Conservation (phyloP, 2,888 invertebrate species). For the Tortrix viridana region DNA sequence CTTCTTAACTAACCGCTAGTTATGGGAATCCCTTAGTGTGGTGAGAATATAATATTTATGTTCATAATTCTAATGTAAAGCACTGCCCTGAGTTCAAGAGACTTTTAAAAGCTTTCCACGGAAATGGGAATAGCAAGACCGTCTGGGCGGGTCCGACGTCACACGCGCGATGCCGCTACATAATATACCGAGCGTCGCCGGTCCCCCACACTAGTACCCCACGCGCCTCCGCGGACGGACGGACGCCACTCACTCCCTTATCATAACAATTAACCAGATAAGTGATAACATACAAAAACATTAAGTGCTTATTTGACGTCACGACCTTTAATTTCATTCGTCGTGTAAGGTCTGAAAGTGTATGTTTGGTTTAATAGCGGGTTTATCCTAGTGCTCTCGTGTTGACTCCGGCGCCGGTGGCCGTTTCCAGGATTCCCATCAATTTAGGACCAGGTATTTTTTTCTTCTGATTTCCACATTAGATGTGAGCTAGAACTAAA, state of each 20-base stretch:
- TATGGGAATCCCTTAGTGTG: too few relatives aligned
- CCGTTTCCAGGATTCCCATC: conserved; percentile 26
- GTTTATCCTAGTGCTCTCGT: not conserved
- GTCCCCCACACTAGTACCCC: conserved; percentile 64
- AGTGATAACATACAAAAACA: conserved; percentile 58
- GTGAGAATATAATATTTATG: too few relatives aligned
- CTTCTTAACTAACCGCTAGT: too few relatives aligned
- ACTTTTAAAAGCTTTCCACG: too few relatives aligned
- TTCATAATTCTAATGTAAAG: too few relatives aligned
- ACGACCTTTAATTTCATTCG: conserved; percentile 29
- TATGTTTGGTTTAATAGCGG: conserved; percentile 10
- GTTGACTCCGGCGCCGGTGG: not conserved
- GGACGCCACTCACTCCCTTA: conserved; percentile 48
- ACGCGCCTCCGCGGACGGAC: conserved; percentile 54
- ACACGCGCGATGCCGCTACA: conserved; percentile 45
- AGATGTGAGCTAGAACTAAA: too few relatives aligned
- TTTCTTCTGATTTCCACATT: not conserved
- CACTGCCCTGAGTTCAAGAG: too few relatives aligned
- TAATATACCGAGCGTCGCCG: conserved; percentile 50
- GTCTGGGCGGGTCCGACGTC: conserved; percentile 10
- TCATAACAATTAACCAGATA: conserved; percentile 54
- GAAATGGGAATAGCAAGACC: too few relatives aligned
- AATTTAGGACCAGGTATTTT: conserved; percentile 15
- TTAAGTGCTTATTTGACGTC: conserved; percentile 56
- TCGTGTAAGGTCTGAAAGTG: not conserved